phyloP scores from a whole-genome alignment of 2,888 invertebrate genomes.

The Ischnus inquisitorius region DNA sequence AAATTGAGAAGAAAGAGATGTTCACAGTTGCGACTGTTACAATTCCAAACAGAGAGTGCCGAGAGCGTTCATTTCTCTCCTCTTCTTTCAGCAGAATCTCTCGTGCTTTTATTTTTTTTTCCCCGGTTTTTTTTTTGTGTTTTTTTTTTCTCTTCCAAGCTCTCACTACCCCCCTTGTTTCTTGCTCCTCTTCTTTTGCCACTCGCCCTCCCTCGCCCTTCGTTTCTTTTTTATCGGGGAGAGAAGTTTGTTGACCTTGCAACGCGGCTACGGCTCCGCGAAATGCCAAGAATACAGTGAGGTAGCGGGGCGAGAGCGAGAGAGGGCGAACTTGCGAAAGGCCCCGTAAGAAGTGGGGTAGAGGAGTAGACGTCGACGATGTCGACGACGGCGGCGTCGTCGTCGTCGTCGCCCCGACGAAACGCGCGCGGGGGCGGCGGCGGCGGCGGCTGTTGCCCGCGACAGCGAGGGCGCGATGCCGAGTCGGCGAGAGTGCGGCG shows the following conservation, averaged over 20 bases:
- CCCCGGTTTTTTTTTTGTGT: conserved; percentile 23
- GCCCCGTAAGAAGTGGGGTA: conserved; percentile 54
- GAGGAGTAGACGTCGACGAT: conserved; percentile 46
- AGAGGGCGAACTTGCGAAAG: conserved; percentile 51
- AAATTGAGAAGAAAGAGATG: conserved; percentile 62
- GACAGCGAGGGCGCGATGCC: conserved; percentile 40
- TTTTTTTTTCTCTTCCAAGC: conserved; percentile 36
- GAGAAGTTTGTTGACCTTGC: conserved; percentile 75
- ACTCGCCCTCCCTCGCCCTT: conserved; percentile 29
- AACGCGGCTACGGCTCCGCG: conserved; percentile 63
- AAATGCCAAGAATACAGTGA: conserved; percentile 71
- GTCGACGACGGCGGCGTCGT: conserved; percentile 47
- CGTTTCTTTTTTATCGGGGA: conserved; percentile 64
- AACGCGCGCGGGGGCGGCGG: conserved; percentile 65
- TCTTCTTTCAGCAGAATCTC: conserved; percentile 38
- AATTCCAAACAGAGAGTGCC: conserved; percentile 67
- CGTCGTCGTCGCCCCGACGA: conserved; percentile 66
- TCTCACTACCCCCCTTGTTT: conserved; percentile 55
- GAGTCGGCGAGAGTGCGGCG: conserved; percentile 40
- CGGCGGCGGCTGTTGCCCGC: conserved; percentile 8
- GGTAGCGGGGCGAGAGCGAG: conserved; percentile 44
- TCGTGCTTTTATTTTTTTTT: conserved; percentile 55
- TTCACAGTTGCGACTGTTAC: conserved; percentile 66
- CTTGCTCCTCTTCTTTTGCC: conserved; percentile 59
- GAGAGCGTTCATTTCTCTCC: conserved; percentile 44